These are phyloP conservation scores for Leptinotarsa haldemani DNA, from an alignment of 2,888 invertebrate species.

Conservation along the genomic window DNA sequence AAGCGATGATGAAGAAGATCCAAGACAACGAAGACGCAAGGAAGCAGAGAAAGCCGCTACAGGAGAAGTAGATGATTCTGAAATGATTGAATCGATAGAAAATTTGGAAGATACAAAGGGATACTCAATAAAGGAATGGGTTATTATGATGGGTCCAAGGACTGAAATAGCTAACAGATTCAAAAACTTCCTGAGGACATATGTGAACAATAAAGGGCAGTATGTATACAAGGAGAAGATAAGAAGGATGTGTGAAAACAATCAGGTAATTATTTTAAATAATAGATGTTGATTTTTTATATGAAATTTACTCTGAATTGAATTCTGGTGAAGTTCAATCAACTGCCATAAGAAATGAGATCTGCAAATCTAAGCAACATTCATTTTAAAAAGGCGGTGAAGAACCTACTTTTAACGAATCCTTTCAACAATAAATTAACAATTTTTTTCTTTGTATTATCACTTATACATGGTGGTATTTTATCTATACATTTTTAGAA, in stretches of 20 bases:
- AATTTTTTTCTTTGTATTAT: no score
- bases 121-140: slow-evolving; percentile 95
- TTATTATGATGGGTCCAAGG: slow-evolving; percentile 92
- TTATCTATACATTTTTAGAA: no score
- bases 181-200: slow-evolving; percentile 92
- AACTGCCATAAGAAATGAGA: no score
- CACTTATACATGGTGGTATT: no score
- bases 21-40: slow-evolving; percentile 76
- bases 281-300: no score
- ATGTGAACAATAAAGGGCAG: slow-evolving; percentile 86
- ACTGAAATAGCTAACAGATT: slow-evolving; percentile 95
- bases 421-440: no score
- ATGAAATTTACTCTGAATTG: no score
- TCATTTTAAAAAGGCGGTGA: no score
- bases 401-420: no score
- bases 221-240: slow-evolving; percentile 94
- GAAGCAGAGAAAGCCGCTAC: slow-evolving; percentile 92
- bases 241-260: slow-evolving; percentile 93
- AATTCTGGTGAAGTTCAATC: no score
- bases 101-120: slow-evolving; percentile 98
- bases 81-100: slow-evolving; percentile 96
- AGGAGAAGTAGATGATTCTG: slow-evolving; percentile 77
- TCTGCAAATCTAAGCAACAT: no score
- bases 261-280: slow-evolving; percentile 68
- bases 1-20: slow-evolving; percentile 67